These are phyloP conservation scores for Notamacropus eugenii DNA, from an alignment of 2,797 vertebrate species.

Conservation along the genomic window DNA sequence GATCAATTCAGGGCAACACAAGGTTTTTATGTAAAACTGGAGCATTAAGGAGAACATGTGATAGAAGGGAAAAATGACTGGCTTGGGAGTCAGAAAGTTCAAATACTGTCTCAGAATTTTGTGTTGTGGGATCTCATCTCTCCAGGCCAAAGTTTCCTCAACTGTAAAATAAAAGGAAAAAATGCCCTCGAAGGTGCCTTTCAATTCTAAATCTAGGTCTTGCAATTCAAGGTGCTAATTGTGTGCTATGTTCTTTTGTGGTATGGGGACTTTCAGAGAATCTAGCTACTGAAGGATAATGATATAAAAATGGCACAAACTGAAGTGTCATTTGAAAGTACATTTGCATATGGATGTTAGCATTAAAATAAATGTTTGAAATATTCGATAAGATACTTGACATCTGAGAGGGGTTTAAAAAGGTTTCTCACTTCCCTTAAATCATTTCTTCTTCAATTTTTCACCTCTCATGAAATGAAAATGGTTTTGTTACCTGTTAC, in stretches of 20 bases:
- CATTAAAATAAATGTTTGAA: constrained; percentile 20
- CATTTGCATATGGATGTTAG: neutral
- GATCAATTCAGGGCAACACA: neutral
- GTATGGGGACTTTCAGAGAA: neutral
- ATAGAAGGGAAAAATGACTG: neutral
- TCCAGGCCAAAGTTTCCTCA: neutral
- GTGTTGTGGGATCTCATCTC: neutral
- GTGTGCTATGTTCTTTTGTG: neutral
- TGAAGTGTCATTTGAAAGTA: neutral
- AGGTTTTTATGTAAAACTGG: constrained; percentile 4
- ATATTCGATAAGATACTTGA: neutral
- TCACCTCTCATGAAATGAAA: neutral
- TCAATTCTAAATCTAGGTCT: neutral
- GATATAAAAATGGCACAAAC: constrained; percentile 18
- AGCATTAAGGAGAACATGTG: neutral
- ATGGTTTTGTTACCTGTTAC: constrained; percentile 89
- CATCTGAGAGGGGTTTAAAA: neutral
- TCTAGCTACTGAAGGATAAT: neutral
- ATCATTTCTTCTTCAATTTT: neutral
- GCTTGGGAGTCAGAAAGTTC: neutral
- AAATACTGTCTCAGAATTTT: neutral
- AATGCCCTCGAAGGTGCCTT: neutral
- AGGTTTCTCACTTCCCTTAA: neutral
- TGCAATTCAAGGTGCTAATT: neutral
- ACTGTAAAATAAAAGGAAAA: neutral